Base-by-base conservation (phyloP, 2,797 vertebrate species). In the Anomalospiza imberbis region DNA sequence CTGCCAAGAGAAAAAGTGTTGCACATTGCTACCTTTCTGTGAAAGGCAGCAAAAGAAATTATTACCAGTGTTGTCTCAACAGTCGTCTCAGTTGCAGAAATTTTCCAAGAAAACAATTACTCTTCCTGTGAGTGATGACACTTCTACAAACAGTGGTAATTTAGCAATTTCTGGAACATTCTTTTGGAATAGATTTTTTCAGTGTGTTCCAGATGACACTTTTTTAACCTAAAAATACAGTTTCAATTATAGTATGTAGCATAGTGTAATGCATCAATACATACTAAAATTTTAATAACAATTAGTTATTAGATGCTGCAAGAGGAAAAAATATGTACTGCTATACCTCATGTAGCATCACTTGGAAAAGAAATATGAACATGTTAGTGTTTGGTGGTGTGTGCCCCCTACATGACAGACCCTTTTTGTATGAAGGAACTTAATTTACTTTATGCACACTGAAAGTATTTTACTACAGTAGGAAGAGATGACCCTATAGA, bases 401-500 rank as follows among this genome's bases (percentile, higher is more conserved):
- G 40, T 57, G 62, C 81, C 78, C 28, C 65, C 70, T 93, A 21
- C 22, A 7, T 3, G 9, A 85, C 88, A 75, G 85, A 78, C 45
- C 54, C 51, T 80, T 66, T 94, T 94, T 89, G 34, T 58, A 94
- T 42, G 87, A 91, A 96, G 78, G n/a, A 77, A 89, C 70, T 77
- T 61, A 71, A 88, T 63, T 76, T 84, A 77, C 89, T 96, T 96
- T 83, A 91, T 83, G 73, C 85, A 89, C 0, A 14, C 87, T 93
- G 76, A 70, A 97, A 76, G 87, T 95, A 85, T 95, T 95, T 96
- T 95, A 95, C 94, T 93, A 94, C 86, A 84, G 94, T 80, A 98
- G 88, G 87, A 96, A 91, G 75, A 96, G 94, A 96, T 97, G 96
- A 96, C 96, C 95, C 89, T 44, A 12, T 15, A 97, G 97, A 97